These are phyloP conservation scores for Rotaria sp. DNA, from an alignment of 2,888 invertebrate genomes.

Conservation along the genomic window DNA sequence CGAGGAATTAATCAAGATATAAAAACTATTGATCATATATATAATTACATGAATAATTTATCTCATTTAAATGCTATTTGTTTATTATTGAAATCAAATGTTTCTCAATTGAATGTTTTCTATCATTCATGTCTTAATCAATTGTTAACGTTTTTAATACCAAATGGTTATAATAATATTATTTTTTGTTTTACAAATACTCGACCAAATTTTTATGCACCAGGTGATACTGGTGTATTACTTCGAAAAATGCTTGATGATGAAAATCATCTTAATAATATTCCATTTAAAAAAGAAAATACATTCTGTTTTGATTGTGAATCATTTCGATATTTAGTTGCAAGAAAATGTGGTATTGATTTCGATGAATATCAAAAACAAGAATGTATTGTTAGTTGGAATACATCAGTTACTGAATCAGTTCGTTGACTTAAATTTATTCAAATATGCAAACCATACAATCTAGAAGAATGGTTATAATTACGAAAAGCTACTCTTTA, in stretches of 20 bases:
- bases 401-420: not conserved
- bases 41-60: not conserved
- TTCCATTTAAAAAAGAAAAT: not conserved
- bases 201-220: not conserved
- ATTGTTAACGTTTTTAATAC: not conserved
- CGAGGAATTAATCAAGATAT: not conserved
- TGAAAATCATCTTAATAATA: not conserved
- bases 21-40: not conserved
- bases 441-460: not conserved
- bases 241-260: not conserved
- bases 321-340: not conserved
- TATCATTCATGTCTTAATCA: not conserved
- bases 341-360: not conserved
- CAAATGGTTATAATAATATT: not conserved
- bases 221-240: not conserved
- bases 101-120: not conserved
- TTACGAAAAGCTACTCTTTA: not conserved
- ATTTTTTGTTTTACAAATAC: not conserved
- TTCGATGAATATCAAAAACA: not conserved
- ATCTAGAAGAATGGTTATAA: not conserved
- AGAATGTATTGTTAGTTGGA: not conserved
- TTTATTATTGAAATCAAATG: not conserved
- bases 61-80: not conserved
- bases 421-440: not conserved
- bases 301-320: not conserved